These are phyloP conservation scores for Gortyna flavago DNA, from an alignment of 2,888 invertebrate species.

Conservation along the genomic window DNA sequence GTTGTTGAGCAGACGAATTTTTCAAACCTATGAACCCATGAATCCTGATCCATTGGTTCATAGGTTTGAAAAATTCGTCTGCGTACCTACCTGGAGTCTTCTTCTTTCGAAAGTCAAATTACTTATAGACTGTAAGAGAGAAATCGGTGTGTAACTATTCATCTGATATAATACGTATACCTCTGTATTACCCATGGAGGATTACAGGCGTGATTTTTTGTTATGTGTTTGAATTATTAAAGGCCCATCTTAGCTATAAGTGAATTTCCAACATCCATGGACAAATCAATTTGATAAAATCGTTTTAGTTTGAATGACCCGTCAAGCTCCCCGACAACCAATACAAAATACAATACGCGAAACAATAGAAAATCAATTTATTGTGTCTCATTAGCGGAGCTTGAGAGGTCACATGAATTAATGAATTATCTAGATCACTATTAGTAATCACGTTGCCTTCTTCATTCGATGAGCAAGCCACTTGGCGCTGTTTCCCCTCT, in stretches of 20 bases:
- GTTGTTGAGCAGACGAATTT: not conserved
- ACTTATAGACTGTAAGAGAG: too few relatives aligned
- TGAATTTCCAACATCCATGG: not conserved
- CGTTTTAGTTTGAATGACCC: not conserved
- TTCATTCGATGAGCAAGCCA: not conserved
- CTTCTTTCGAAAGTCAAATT: too few relatives aligned
- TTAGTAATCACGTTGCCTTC: not conserved
- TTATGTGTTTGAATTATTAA: too few relatives aligned
- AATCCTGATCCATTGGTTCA: too few relatives aligned
- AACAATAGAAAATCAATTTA: too few relatives aligned
- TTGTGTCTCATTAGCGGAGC: too few relatives aligned
- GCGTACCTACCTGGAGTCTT: too few relatives aligned
- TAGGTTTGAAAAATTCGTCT: too few relatives aligned
- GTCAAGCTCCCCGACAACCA: too few relatives aligned
- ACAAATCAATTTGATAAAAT: not conserved
- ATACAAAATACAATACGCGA: too few relatives aligned
- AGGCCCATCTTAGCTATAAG: not conserved
- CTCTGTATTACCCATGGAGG: not conserved
- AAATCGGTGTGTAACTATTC: too few relatives aligned
- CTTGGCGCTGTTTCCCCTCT: not conserved
- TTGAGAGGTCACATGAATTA: too few relatives aligned
- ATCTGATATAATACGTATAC: not conserved
- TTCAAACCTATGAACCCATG: not conserved
- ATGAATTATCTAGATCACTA: not conserved
- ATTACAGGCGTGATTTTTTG: not conserved